Conservation (phyloP, 2,888 invertebrate genomes). For the Oligia strigilis region DNA sequence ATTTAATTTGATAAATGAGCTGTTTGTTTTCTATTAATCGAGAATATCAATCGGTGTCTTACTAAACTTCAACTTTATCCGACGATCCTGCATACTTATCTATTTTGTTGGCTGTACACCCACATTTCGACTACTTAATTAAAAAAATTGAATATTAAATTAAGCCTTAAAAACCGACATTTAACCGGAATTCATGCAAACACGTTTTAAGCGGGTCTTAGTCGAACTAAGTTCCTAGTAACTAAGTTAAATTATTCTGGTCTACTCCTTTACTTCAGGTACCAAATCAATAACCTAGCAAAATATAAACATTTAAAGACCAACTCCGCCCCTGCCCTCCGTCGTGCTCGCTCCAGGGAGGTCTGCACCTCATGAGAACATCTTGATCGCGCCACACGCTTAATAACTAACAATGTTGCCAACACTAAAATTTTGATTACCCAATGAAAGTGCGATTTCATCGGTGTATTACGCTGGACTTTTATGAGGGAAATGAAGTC, state of each 20-base stretch:
- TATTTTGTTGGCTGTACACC: too few species aligned
- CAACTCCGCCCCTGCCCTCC: slow-evolving; percentile 67
- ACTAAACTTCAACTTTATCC: too few species aligned
- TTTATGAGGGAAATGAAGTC: slow-evolving; percentile 22
- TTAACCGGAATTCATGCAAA: too few species aligned
- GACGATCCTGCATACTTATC: too few species aligned
- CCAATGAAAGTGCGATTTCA: slow-evolving; percentile 45
- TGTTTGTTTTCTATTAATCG: too few species aligned
- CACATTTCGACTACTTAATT: too few species aligned
- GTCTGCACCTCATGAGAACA: slow-evolving; percentile 72
- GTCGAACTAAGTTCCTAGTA: neutral
- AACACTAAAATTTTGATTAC: slow-evolving; percentile 52
- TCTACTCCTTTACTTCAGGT: neutral
- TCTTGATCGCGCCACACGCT: slow-evolving; percentile 58
- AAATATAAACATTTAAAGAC: neutral
- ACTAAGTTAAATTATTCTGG: neutral
- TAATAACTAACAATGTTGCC: slow-evolving; percentile 56
- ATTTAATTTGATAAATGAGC: too few species aligned
- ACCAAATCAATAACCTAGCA: neutral
- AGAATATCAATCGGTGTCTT: too few species aligned
- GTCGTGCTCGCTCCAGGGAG: slow-evolving; percentile 78
- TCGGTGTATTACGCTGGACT: neutral
- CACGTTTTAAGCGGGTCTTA: neutral
- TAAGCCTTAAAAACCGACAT: too few species aligned
- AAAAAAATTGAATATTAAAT: too few species aligned